These are phyloP conservation scores for Megathymus violae DNA, from an alignment of 1,140 invertebrate genomes.

Conservation along the genomic window DNA sequence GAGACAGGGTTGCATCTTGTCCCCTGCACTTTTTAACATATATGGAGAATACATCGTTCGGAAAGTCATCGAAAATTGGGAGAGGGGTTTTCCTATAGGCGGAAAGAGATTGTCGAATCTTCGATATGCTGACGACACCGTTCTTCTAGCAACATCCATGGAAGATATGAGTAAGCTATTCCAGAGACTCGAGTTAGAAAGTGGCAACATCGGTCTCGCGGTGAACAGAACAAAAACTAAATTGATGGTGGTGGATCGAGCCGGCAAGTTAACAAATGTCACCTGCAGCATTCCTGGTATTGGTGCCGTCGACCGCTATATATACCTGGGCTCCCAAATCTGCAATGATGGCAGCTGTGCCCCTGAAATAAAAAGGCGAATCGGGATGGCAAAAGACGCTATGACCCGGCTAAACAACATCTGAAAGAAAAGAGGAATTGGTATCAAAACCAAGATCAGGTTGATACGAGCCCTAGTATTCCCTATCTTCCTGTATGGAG, in stretches of 20 bases:
- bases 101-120: not conserved
- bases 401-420: too few species aligned
- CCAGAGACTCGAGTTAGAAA: not conserved
- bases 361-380: too few species aligned
- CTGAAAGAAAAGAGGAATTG: too few species aligned
- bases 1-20: slow-evolving; percentile 30
- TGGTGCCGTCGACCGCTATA: too few species aligned
- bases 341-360: too few species aligned
- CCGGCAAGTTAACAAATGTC: too few species aligned
- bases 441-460: too few species aligned
- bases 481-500: too few species aligned
- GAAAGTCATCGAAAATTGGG: slow-evolving; percentile 10
- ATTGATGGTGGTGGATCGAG: slow-evolving; percentile 2
- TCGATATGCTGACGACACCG: not conserved
- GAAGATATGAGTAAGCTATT: not conserved
- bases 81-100: not conserved
- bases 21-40: slow-evolving; percentile 26
- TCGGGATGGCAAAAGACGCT: too few species aligned
- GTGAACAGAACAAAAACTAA: not conserved
- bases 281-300: too few species aligned
- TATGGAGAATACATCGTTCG: slow-evolving; percentile 17
- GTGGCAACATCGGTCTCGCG: not conserved
- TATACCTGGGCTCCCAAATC: too few species aligned
- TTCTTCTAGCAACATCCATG: not conserved
- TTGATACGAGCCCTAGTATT: too few species aligned